A percentile compares a stretch with the other conserved stretches of the same genome.
These are phyloP conservation scores for Athene noctua DNA, from an alignment of 2,113 vertebrate genomes.

Conservation along the genomic window DNA sequence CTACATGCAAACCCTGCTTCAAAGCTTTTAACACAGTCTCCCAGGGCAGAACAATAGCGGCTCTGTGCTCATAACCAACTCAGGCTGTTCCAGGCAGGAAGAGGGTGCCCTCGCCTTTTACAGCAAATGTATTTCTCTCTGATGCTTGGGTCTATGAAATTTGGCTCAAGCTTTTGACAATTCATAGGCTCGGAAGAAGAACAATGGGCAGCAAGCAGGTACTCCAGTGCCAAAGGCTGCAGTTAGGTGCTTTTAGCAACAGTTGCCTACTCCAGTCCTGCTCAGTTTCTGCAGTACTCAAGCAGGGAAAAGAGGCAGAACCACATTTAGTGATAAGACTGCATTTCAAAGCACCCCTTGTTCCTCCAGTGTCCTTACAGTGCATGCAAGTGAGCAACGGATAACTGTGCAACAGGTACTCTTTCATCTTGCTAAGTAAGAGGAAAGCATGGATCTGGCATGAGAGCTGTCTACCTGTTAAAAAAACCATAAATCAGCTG, in stretches of 20 bases:
- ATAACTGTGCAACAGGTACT: not conserved
- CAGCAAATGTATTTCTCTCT: not conserved
- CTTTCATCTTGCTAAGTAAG: not conserved
- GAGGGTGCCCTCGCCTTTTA: not conserved
- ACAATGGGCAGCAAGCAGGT: not conserved
- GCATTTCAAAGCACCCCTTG: constrained; percentile 25
- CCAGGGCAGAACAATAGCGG: not conserved
- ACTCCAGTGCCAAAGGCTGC: not conserved
- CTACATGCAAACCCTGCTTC: constrained; percentile 9
- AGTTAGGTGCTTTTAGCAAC: not conserved
- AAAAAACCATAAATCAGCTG: not conserved
- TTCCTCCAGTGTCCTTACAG: not conserved
- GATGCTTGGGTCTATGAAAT: not conserved
- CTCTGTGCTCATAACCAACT: constrained; percentile 27
- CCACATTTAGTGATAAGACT: not conserved
- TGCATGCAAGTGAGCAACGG: not conserved
- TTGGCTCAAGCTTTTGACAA: not conserved
- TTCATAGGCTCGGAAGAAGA: not conserved
- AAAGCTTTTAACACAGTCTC: constrained; percentile 19
- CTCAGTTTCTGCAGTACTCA: not conserved
- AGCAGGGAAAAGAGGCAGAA: not conserved
- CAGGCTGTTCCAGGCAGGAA: constrained; percentile 13
- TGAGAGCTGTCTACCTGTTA: not conserved
- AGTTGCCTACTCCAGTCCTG: not conserved
- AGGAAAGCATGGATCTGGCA: not conserved